These are phyloP conservation scores for Tiphia femorata DNA, from an alignment of 2,888 invertebrate species.

Conservation along the genomic window DNA sequence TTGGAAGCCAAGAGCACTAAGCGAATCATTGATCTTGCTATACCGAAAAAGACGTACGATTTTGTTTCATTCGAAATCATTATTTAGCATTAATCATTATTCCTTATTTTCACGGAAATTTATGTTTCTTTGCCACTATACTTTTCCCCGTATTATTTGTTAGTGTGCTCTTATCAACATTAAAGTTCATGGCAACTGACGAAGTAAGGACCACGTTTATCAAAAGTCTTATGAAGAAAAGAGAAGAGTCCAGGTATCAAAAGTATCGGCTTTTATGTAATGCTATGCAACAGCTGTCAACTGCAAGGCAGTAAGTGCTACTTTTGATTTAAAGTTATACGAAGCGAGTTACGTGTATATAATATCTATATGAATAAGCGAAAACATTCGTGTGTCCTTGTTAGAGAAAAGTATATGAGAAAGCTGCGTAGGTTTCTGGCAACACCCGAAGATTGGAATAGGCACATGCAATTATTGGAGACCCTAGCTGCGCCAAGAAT, in stretches of 20 bases:
- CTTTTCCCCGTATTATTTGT: neutral
- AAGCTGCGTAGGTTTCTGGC: slow-evolving; percentile 38
- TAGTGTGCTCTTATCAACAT: slow-evolving; percentile 24
- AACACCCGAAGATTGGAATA: slow-evolving; percentile 53
- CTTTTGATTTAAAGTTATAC: no score
- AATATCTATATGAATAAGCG: no score
- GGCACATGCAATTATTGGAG: slow-evolving; percentile 42
- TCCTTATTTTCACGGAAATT: no score
- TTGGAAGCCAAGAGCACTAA: slow-evolving; percentile 37
- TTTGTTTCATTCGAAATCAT: no score
- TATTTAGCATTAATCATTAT: no score
- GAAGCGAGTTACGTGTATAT: no score
- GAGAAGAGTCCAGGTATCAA: slow-evolving; percentile 53
- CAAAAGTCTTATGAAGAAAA: slow-evolving; percentile 36
- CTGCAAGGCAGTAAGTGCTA: slow-evolving; percentile 52
- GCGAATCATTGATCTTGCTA: slow-evolving; percentile 52
- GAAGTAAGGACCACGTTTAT: slow-evolving; percentile 27
- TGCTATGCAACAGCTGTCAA: slow-evolving; percentile 38
- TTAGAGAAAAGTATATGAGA: slow-evolving; percentile 40
- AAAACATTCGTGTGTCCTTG: no score
- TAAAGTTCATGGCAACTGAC: slow-evolving; percentile 19
- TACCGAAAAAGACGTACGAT: slow-evolving; percentile 49
- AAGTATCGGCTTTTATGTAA: slow-evolving; percentile 57
- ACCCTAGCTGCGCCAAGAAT: slow-evolving; percentile 38
- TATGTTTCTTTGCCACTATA: no score